Conservation (phyloP, 2,888 invertebrate genomes). For the Hydrotaea diabolus region DNA sequence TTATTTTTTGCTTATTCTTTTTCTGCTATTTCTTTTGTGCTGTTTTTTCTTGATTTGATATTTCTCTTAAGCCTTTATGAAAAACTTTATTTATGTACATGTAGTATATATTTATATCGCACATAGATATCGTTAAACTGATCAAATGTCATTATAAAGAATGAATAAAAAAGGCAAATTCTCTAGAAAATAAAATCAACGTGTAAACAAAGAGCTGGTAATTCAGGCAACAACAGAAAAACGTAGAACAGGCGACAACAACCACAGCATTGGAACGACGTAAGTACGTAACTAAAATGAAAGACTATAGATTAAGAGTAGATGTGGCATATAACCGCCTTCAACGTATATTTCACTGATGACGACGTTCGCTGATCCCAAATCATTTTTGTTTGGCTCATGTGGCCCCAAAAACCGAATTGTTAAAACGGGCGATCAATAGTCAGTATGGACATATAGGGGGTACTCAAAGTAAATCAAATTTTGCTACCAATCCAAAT, state of each 20-base stretch:
- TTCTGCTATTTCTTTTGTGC: neutral
- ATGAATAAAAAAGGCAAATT: conserved; percentile 33
- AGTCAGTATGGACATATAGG: too few relatives aligned
- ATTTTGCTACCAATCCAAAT: too few relatives aligned
- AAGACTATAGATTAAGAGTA: neutral
- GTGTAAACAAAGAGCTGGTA: neutral
- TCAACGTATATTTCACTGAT: too few relatives aligned
- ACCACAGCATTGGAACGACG: neutral
- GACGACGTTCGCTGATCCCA: too few relatives aligned
- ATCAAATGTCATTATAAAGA: conserved; percentile 54
- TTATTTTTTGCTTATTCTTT: conserved; percentile 2
- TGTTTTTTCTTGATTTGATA: neutral
- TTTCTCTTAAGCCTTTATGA: neutral
- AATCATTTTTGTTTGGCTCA: too few relatives aligned
- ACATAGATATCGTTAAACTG: conserved; percentile 49
- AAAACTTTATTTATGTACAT: too few relatives aligned
- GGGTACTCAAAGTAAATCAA: too few relatives aligned
- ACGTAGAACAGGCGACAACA: neutral
- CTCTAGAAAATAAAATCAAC: conserved; percentile 1
- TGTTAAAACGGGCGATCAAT: too few relatives aligned
- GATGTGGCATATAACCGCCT: neutral
- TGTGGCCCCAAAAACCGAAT: too few relatives aligned
- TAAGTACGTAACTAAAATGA: neutral
- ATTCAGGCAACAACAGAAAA: conserved; percentile 17
- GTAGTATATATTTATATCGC: too few relatives aligned